These are phyloP conservation scores for Baryphthengus martii DNA, from an alignment of 2,113 vertebrate genomes.

Conservation along the genomic window DNA sequence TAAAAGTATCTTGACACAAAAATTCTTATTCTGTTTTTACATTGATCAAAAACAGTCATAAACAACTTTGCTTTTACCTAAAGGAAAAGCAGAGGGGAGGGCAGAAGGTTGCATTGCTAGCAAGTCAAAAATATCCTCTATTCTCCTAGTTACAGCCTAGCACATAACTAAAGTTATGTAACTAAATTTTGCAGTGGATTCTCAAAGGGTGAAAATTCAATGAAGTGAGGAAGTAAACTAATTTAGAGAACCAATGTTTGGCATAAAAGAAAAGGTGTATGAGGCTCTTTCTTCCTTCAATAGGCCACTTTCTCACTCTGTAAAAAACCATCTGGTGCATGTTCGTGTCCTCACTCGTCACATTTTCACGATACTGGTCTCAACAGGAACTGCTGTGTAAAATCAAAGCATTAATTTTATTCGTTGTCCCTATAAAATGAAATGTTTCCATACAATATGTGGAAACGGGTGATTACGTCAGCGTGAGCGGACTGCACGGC, in stretches of 20 bases:
- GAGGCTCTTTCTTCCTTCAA: neutral
- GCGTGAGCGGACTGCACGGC: neutral
- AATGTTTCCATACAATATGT: neutral
- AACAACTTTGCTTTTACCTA: neutral
- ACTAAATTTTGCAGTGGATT: neutral
- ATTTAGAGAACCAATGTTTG: neutral
- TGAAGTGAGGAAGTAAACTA: neutral
- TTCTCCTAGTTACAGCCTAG: neutral
- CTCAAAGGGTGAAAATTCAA: neutral
- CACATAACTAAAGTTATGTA: neutral
- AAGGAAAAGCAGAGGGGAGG: neutral
- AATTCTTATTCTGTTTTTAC: neutral
- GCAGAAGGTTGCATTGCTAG: neutral
- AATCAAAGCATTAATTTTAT: neutral
- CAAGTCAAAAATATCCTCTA: neutral
- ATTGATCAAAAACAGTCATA: neutral
- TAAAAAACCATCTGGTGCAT: neutral
- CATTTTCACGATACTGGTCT: neutral
- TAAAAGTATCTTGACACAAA: neutral
- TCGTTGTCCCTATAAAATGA: neutral
- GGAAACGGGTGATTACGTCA: neutral
- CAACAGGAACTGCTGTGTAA: neutral
- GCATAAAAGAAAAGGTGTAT: neutral
- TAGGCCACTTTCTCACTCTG: neutral
- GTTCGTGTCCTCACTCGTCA: neutral